Conservation (phyloP, 1,140 invertebrate genomes). For the Mamestra configurata region DNA sequence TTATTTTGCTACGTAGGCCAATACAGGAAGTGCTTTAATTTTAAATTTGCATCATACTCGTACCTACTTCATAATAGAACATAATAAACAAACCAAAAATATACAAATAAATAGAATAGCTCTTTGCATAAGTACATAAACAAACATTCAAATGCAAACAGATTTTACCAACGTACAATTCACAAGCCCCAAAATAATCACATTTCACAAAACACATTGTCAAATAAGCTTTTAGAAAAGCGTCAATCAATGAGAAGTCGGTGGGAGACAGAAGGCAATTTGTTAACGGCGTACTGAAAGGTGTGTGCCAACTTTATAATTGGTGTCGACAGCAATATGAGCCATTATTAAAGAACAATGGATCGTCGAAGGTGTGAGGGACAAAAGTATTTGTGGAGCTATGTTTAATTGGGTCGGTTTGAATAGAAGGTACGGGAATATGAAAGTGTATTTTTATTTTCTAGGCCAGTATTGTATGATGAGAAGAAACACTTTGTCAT, state of each 20-base stretch:
- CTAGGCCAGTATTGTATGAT: not conserved
- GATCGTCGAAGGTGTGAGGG: slow-evolving; percentile 47
- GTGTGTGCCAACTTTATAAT: slow-evolving; percentile 74
- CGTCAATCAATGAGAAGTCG: slow-evolving; percentile 62
- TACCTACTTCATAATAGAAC: too few species aligned
- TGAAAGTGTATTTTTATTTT: not conserved
- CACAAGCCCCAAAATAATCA: not conserved
- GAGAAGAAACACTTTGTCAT: too few species aligned
- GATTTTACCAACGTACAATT: not conserved
- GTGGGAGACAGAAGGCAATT: slow-evolving; percentile 59
- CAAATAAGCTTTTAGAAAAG: slow-evolving; percentile 55
- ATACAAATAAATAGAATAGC: too few species aligned
- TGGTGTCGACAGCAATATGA: slow-evolving; percentile 67
- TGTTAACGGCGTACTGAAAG: slow-evolving; percentile 64
- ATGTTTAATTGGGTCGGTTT: slow-evolving; percentile 22
- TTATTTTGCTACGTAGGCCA: too few species aligned
- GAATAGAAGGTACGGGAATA: not conserved
- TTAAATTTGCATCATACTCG: too few species aligned
- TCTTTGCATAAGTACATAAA: too few species aligned
- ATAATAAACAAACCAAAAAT: too few species aligned
- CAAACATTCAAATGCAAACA: not conserved
- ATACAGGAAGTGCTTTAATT: too few species aligned
- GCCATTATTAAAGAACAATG: slow-evolving; percentile 69
- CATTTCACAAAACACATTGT: slow-evolving; percentile 9
- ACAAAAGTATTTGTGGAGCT: slow-evolving; percentile 12